Conservation (phyloP, 1,140 invertebrate genomes). For the Hyles vespertilio region DNA sequence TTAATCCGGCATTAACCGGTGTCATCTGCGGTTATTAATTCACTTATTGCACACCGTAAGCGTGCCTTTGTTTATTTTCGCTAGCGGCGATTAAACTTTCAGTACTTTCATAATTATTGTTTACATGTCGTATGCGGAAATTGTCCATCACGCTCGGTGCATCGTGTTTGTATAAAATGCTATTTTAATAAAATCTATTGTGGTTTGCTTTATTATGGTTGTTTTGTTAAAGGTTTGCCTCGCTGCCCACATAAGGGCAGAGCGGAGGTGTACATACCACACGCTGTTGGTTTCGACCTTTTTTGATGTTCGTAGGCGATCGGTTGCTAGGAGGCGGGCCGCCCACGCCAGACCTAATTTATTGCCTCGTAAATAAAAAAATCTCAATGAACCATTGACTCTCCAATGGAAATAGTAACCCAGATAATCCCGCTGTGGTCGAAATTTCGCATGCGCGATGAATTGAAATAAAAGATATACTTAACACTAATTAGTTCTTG, state of each 20-base stretch:
- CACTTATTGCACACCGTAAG: constrained; percentile 17
- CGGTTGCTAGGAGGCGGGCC: constrained; percentile 26
- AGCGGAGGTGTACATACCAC: constrained; percentile 13
- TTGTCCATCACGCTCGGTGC: constrained; percentile 12
- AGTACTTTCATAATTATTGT: constrained; percentile 36
- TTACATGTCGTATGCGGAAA: constrained; percentile 41
- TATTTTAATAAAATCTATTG: constrained; percentile 1
- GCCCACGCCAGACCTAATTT: constrained; percentile 42
- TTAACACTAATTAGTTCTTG: neutral
- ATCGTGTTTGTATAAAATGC: constrained; percentile 15
- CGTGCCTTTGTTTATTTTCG: constrained; percentile 20
- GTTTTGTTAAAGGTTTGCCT: constrained; percentile 6
- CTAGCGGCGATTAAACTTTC: constrained; percentile 18
- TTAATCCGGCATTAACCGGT: constrained; percentile 23
- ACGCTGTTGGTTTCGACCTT: constrained; percentile 30
- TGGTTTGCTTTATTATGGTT: constrained; percentile 7
- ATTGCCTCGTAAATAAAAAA: constrained; percentile 48
- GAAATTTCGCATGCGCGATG: constrained; percentile 13
- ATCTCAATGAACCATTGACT: constrained; percentile 35
- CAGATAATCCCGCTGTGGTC: constrained; percentile 22
- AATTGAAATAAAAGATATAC: neutral
- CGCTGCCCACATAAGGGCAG: constrained; percentile 12
- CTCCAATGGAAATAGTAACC: constrained; percentile 37
- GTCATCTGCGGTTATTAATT: constrained; percentile 26
- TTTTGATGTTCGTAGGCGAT: constrained; percentile 31